Evolutionary conservation across 2,113 vertebrate species (phyloP).

Genomic region (Scortum barcoo): DNA sequence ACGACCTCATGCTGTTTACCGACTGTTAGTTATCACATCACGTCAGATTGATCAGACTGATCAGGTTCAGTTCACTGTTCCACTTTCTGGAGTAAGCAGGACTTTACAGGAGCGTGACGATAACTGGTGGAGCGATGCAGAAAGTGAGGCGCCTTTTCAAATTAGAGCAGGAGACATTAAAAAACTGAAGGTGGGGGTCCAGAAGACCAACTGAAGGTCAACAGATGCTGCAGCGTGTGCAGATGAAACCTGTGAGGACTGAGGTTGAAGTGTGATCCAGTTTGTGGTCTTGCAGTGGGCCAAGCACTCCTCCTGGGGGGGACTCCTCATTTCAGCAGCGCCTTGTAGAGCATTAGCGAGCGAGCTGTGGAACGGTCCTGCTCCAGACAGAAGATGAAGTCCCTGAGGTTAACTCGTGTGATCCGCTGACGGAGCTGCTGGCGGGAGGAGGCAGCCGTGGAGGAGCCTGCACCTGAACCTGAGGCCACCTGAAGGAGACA

Average conservation of each 20-base stretch:
- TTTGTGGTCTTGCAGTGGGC: neutral
- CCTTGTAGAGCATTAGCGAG: conserved; percentile 88
- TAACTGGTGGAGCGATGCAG: neutral
- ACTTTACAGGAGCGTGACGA: neutral
- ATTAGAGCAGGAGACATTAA: neutral
- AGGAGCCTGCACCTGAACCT: conserved; percentile 62
- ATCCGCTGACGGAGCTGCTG: conserved; percentile 88
- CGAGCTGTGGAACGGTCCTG: conserved; percentile 85
- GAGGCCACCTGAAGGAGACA: conserved; percentile 75
- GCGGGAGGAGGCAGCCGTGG: conserved; percentile 69
- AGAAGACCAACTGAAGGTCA: neutral
- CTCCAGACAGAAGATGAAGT: conserved; percentile 91
- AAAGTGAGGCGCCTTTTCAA: neutral
- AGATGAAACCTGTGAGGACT: neutral
- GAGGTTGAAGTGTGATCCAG: neutral
- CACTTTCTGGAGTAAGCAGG: neutral
- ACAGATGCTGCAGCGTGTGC: neutral
- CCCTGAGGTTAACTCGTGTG: conserved; percentile 90
- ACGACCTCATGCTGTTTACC: neutral
- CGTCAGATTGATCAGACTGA: too few species aligned
- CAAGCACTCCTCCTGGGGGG: conserved; percentile 1
- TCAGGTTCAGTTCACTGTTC: neutral
- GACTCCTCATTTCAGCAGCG: conserved; percentile 79
- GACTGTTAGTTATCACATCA: neutral
- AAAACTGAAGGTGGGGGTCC: neutral